Conservation (phyloP, 2,113 vertebrate genomes). For the Dolichotis patagonum region DNA sequence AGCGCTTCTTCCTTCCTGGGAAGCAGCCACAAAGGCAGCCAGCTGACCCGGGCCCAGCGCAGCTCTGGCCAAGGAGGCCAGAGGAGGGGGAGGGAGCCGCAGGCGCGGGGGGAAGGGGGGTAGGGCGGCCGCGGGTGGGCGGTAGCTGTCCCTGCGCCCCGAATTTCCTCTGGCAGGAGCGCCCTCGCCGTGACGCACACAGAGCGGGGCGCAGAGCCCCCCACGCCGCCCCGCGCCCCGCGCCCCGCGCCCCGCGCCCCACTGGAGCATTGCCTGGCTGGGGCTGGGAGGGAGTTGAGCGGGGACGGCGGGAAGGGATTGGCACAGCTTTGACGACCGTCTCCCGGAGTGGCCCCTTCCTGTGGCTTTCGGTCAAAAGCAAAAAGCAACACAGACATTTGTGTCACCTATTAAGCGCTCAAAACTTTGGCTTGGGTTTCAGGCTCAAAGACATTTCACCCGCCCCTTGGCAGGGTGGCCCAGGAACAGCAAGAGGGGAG, state of each 20-base stretch:
- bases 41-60: conserved; percentile 74
- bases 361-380: conserved; percentile 73
- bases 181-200: background rate
- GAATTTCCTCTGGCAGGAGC: conserved; percentile 60
- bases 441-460: conserved; percentile 71
- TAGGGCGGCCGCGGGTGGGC: background rate
- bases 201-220: too few species aligned
- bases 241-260: conserved; percentile 69
- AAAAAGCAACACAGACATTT: conserved; percentile 79
- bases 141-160: conserved; percentile 35
- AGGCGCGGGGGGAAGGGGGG: background rate
- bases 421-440: conserved; percentile 65
- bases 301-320: background rate
- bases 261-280: conserved; percentile 47
- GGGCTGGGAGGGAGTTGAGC: background rate
- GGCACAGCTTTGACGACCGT: conserved; percentile 49
- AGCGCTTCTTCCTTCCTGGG: conserved; percentile 87
- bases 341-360: conserved; percentile 71
- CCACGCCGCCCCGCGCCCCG: background rate
- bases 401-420: conserved; percentile 77
- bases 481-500: conserved; percentile 61
- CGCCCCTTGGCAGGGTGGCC: conserved; percentile 67
- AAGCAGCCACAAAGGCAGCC: conserved; percentile 82
- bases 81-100: background rate
- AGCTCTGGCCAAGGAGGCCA: conserved; percentile 57